Evolutionary conservation across 2,888 invertebrate species (phyloP), one percentile per base, ranked within the genome.

Genomic region (Tetramorium bicarinatum): DNA sequence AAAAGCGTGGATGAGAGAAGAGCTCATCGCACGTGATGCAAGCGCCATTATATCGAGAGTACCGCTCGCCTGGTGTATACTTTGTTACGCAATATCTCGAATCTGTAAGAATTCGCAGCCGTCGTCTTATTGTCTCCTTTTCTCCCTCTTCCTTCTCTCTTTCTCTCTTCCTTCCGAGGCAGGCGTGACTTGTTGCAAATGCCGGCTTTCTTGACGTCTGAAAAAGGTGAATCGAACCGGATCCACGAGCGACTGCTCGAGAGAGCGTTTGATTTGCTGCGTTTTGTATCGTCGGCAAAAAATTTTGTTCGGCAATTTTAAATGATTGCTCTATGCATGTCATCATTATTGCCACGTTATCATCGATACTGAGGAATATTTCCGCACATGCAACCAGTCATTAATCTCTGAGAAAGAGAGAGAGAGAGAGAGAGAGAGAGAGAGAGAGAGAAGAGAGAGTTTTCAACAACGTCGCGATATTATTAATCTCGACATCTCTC

Each of bases 221-320:
- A 76, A 83, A 66, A 85, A 86, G 87, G 90, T 92, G 91, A 90
- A 90, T 90, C 84, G 90, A 91, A 89, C 89, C 86, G 87, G 86
- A 85, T 87, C 87, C 82, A 80, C 83, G 86, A 76, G 71, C 82
- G 77, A 82, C 86, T 71, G 79, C 85, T 83, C 75, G 62, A 72
- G 69, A 87, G 44, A 87, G 44, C 76, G 82, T 62, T 83, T 80
- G 84, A 81, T 80, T 79, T 77, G 76, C 81, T 76, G 80, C 84
- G 84, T 89, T 62, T 87, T 87, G 83, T 61, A 74, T 87, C 85
- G 85, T 85, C 85, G 82, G 79, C 85, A 83, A 89, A 89, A 88
- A 89, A 88, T 89, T 79, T 87, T 59, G 38, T 13, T 29, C 21
- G 59, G n/a, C 7, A 18, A 38, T 25, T 59, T 69, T 29, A 21